Evolutionary conservation across 2,888 invertebrate genomes (phyloP), one percentile per base, ranked within the genome.

Genomic region (Andrena trimmerana): DNA sequence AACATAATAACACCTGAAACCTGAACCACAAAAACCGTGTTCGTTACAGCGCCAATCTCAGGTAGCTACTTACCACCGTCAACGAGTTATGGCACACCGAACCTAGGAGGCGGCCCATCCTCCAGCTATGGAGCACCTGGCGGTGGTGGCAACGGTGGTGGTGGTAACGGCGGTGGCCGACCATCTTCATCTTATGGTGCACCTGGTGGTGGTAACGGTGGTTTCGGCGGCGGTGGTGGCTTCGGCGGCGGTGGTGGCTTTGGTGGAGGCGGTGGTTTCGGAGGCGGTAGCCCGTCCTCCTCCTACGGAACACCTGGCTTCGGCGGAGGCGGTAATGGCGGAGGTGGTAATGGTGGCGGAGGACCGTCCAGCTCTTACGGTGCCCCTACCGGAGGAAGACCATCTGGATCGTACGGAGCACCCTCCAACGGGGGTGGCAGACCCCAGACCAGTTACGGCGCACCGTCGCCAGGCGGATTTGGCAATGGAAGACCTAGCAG

Each of bases 61-160:
- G 95, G 95, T n/a, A 95, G 95, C 68, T 96, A 96, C 91, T 94
- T 96, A 74, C 96, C 96, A 57, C 96, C 96, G 27, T 95, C 96
- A 0, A 94, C 94, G 42, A 94, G 94, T 76, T 95, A 94, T 86
- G 95, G 95, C 8, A 94, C 84, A 76, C 68, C 88, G 82, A 67
- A 86, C 50, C 60, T 84, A 83, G 89, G 86, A 67, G 80, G 85
- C 69, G 78, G 66, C 0, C 94, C 95, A 6, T 57, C 94, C 91
- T 31, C 94, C 92, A 54, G 6, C 16, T 84, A 86, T 27, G 90
- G 91, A 2, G 91, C 92, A 67, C 76, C 78, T 6, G 91, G 16
- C 92, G 93, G 7, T 86, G 92, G 81, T 42, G 42, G 42, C 13
- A 42, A 42, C 42, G 42, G 7, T 86, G 92, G 81, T 6, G 91